Base-by-base conservation (phyloP, 2,113 vertebrate genomes). In the Gorsachius goisagi region DNA sequence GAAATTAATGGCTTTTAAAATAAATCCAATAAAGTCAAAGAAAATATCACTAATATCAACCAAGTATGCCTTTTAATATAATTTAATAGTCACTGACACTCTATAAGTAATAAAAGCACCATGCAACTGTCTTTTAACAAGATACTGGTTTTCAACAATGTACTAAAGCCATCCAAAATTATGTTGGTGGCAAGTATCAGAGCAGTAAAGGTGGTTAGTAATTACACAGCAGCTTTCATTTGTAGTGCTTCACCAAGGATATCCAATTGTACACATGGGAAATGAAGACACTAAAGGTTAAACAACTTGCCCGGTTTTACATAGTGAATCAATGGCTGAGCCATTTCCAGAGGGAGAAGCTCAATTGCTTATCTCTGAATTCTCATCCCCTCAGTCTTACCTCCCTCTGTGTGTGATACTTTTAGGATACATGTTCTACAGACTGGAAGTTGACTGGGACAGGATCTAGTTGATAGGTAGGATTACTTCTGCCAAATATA, bases 1-100 rank as follows among this genome's bases (percentile, higher is more conserved):
- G 69, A 96, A 97, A 97, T 90, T 98, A 98, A 98, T 97, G 90
- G 60, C 58, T 97, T 97, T 95, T 85, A 82, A 93, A 97, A 94
- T 93, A 97, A 97, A 97, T 94, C 95, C 33, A 97, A 85, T 96
- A 88, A 98, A 97, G 90, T 96, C 89, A 97, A 94, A 95, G 41
- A 91, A 97, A 96, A 97, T 96, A 89, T 94, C 95, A 96, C 90
- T 95, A 87, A 91, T 97, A 95, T 97, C 94, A 96, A 95, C 75
- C 63, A 97, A 97, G 86, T 96, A 83, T 62, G 59, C 69, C 59
- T 97, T 95, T 94, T 73, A 62, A 62, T 71, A 66, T 56, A 80
- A 92, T 93, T 84, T 95, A 97, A 95, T 87, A 92, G 79, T 60
- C 90, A 79, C 56, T 96, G 94, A 96, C 92, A 95, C 77, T 87